Base-by-base conservation (phyloP, 1,140 invertebrate genomes). In the Eueides isabella region DNA sequence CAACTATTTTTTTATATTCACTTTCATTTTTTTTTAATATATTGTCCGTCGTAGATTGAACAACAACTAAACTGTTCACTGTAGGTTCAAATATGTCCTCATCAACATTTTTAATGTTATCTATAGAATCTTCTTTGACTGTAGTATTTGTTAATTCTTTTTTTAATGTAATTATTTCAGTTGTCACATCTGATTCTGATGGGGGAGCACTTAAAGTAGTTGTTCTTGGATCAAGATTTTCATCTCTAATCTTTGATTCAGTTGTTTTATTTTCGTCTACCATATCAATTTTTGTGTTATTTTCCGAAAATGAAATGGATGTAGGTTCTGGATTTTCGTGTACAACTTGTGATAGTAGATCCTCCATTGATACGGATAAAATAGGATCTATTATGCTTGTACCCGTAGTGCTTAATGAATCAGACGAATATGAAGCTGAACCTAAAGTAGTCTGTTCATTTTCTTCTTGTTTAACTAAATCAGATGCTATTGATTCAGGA, bases 361-460 rank as follows among this genome's bases (percentile, higher is more conserved):
- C 91, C 68, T 82, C 86, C 87, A 93, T 91, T 0, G 91, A 92
- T 72, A 87, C 89, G n/a, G 86, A 86, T 71, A 93, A 78, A 79
- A 91, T 84, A 64, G 84, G 80, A 80, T 93, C 91, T 16, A 91
- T 83, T 19, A 85, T 85, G 71, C 29, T 67, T 26, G 38, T n/a
- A 80, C 74, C 41, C 0, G 76, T 29, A 6, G 76, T 69, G 19
- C 71, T 76, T 5, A 74, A 83, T n/a, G 19, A 26, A 55, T 55
- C 48, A 55, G 48, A 55, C 7, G 19, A 23, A 55, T 4, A 55
- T 55, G 26, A 23, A 55, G 19, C 19, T 30, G 70, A 44, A 67
- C 30, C 61, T 61, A 71, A 33, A 12, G 67, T 61, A 16, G 70
- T 33, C 19, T 66, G 63, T 12, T 28, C n/a, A 28, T 67, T 55